Percentiles rank a stretch among this genome's conserved stretches.
Conservation (phyloP, 2,888 invertebrate genomes). For the Thymelicus acteon region DNA sequence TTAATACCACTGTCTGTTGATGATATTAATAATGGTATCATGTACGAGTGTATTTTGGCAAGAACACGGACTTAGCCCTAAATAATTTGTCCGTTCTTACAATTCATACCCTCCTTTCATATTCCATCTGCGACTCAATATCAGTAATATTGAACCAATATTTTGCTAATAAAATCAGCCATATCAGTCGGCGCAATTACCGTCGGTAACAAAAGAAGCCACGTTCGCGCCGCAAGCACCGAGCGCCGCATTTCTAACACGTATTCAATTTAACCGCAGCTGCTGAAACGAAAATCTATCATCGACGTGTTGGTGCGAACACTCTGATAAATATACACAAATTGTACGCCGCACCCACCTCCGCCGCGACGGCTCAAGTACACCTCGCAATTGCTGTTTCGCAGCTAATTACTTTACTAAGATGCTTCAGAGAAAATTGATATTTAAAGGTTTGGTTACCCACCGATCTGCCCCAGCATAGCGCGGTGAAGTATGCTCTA, state of each 20-base stretch:
- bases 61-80: no score
- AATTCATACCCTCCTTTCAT: background rate
- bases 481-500: no score
- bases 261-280: constrained; percentile 32
- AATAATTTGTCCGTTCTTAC: background rate
- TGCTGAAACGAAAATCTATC: constrained; percentile 27
- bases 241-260: constrained; percentile 22
- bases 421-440: no score
- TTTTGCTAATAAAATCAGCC: constrained; percentile 9
- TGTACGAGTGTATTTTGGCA: no score
- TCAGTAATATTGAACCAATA: background rate
- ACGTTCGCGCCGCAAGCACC: constrained; percentile 21
- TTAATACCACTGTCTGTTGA: no score
- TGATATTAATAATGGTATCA: no score
- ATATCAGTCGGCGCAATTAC: constrained; percentile 19
- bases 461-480: no score
- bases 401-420: no score
- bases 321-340: constrained; percentile 16
- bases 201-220: constrained; percentile 4
- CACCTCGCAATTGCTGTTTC: no score
- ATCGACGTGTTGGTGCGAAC: constrained; percentile 3
- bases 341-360: no score
- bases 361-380: no score
- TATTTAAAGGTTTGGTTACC: no score
- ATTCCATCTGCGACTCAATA: background rate